These are phyloP conservation scores for Brachystomella parvula DNA, from an alignment of 1,140 invertebrate genomes.

Conservation along the genomic window DNA sequence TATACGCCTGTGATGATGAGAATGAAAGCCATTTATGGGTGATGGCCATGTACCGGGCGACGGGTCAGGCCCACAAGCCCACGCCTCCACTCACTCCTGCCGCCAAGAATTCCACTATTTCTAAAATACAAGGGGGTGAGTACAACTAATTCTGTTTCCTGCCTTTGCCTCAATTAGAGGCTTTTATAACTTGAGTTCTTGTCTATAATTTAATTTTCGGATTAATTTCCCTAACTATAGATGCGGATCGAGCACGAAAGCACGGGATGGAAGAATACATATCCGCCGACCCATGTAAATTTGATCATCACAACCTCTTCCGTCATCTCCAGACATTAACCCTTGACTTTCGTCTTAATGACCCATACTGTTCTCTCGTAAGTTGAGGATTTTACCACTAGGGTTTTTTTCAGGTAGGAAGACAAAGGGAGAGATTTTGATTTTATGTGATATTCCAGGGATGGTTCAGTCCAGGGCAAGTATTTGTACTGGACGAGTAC, in stretches of 20 bases:
- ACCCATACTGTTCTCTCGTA: constrained; percentile 94
- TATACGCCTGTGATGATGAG: constrained; percentile 96
- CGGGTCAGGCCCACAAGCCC: constrained; percentile 97
- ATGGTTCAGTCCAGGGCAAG: constrained; percentile 98
- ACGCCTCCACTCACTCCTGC: constrained; percentile 79
- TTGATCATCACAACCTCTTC: constrained; percentile 88
- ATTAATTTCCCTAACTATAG: constrained; percentile 44
- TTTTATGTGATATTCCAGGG: constrained; percentile 55
- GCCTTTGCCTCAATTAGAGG: not conserved
- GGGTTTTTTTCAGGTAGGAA: not conserved
- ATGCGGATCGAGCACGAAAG: constrained; percentile 92
- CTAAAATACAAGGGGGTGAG: constrained; percentile 76
- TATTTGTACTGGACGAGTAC: constrained; percentile 97
- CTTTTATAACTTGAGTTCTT: not conserved
- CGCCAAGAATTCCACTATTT: constrained; percentile 76
- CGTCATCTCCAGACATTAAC: constrained; percentile 84
- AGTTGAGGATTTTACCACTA: constrained; percentile 37
- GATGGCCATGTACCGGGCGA: constrained; percentile 96
- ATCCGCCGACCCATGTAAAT: constrained; percentile 93
- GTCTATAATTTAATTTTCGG: not conserved
- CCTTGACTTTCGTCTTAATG: constrained; percentile 88
- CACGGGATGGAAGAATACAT: constrained; percentile 99
- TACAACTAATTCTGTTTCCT: constrained; percentile 19
- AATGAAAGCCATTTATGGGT: constrained; percentile 98
- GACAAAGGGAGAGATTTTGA: not conserved